Evolutionary conservation across 2,888 invertebrate genomes (phyloP).

Genomic region (Hartigia nigra): DNA sequence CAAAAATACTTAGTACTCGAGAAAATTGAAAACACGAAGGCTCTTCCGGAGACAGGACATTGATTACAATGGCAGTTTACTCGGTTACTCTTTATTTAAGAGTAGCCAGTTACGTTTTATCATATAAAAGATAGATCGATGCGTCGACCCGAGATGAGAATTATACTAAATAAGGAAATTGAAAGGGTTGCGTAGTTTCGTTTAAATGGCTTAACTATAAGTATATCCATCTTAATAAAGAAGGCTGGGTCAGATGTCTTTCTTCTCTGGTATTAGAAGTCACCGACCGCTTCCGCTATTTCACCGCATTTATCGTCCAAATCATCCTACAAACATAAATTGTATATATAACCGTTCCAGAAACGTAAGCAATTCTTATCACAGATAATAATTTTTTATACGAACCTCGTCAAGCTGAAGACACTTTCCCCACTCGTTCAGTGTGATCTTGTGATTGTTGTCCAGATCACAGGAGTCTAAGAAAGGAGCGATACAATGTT

Average conservation of each 20-base stretch:
- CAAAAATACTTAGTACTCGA: not conserved
- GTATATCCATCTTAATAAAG: too few species aligned
- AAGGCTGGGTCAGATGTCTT: too few species aligned
- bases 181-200: too few species aligned
- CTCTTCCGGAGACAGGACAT: not conserved
- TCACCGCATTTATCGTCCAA: conserved; percentile 85
- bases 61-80: not conserved
- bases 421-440: conserved; percentile 93
- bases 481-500: conserved; percentile 98
- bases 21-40: not conserved
- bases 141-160: too few species aligned
- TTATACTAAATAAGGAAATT: too few species aligned
- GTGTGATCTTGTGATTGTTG: conserved; percentile 89
- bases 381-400: not conserved
- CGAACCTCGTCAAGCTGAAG: conserved; percentile 84
- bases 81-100: not conserved
- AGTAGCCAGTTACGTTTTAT: not conserved
- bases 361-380: not conserved
- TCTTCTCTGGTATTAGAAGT: not conserved
- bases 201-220: too few species aligned
- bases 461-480: conserved; percentile 90
- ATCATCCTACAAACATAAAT: conserved; percentile 72
- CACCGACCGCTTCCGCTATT: conserved; percentile 69
- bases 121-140: too few species aligned
- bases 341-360: not conserved